A percentile compares a stretch with the other conserved stretches of the same genome.
These are phyloP conservation scores for Hozukius guyotensis DNA, from an alignment of 2,797 vertebrate genomes.

Conservation along the genomic window DNA sequence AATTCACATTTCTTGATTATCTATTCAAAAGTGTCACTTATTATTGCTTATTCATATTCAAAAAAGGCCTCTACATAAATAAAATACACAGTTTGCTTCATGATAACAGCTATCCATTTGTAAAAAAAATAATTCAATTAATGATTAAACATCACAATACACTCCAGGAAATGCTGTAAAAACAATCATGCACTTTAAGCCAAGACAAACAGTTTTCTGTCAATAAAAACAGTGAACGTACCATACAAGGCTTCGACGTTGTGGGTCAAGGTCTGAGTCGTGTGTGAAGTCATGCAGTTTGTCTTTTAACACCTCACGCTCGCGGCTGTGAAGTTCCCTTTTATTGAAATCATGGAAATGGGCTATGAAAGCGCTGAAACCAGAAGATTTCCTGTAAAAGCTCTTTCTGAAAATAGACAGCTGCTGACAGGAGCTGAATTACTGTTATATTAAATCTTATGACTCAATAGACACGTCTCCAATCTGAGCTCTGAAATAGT, in stretches of 20 bases:
- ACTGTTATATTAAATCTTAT: background rate
- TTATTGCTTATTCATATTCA: background rate
- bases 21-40: background rate
- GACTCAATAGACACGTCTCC: background rate
- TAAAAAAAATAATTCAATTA: background rate
- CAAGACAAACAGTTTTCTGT: constrained; percentile 17
- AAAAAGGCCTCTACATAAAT: background rate
- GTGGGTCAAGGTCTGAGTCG: constrained; percentile 13
- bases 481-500: background rate
- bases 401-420: constrained; percentile 11
- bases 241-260: constrained; percentile 1
- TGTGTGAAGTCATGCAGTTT: constrained; percentile 6
- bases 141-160: background rate
- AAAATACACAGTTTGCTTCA: background rate
- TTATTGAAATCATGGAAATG: constrained; percentile 63
- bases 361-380: constrained; percentile 27
- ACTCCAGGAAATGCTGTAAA: background rate
- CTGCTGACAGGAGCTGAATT: constrained; percentile 40
- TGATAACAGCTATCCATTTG: no score
- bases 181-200: background rate
- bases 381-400: constrained; percentile 56
- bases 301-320: background rate
- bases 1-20: background rate
- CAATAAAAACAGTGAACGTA: constrained; percentile 30
- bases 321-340: constrained; percentile 64